Percentiles rank a stretch among this genome's conserved stretches.
Conservation (phyloP, 2,113 vertebrate species). For the Peromyscus leucopus region DNA sequence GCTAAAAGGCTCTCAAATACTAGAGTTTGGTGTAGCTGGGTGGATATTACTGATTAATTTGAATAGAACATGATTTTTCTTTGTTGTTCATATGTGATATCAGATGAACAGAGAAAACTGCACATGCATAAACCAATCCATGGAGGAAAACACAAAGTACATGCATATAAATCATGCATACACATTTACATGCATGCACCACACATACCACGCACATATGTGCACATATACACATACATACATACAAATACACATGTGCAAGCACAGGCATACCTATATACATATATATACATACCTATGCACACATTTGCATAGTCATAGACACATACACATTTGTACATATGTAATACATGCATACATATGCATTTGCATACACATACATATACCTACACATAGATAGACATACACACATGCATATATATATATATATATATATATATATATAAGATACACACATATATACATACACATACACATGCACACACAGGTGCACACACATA, state of each 20-base stretch:
- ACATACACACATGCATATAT: not conserved
- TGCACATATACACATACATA: not conserved
- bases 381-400: not conserved
- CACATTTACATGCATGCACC: not conserved
- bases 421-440: not conserved
- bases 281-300: not conserved
- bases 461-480: not conserved
- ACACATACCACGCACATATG: not conserved
- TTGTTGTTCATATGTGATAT: not conserved
- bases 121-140: not conserved
- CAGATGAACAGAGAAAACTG: not conserved
- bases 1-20: not conserved
- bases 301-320: too few relatives aligned
- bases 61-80: not conserved
- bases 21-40: not conserved
- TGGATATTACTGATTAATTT: not conserved
- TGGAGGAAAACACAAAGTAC: not conserved
- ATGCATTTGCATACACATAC: not conserved
- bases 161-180: too few relatives aligned
- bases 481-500: not conserved
- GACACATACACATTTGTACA: not conserved
- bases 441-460: not conserved
- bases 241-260: not conserved
- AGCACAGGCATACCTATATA: not conserved
- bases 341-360: not conserved